These are phyloP conservation scores for Tuta absoluta DNA, from an alignment of 2,888 invertebrate species.

Conservation along the genomic window DNA sequence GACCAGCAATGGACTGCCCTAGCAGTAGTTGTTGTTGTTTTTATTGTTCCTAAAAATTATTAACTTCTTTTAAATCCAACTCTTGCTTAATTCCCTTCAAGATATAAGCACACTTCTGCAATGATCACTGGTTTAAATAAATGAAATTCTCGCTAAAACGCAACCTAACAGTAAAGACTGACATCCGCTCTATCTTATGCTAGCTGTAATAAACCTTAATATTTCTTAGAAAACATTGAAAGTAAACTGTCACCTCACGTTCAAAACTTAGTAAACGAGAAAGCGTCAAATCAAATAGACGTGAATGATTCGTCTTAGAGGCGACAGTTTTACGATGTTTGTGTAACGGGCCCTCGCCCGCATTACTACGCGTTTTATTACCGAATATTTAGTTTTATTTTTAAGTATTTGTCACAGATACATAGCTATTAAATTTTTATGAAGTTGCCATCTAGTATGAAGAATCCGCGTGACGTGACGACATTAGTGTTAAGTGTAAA, in stretches of 20 bases:
- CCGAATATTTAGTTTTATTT: conserved; percentile 29
- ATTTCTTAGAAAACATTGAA: not conserved
- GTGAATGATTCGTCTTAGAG: conserved; percentile 52
- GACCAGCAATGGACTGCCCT: no score
- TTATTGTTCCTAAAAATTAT: no score
- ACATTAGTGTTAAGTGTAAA: not conserved
- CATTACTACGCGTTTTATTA: conserved; percentile 19
- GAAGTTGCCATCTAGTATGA: not conserved
- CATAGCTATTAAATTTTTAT: not conserved
- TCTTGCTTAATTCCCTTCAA: no score
- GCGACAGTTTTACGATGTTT: conserved; percentile 47
- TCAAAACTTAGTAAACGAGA: not conserved
- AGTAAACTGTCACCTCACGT: not conserved
- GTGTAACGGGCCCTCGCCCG: conserved; percentile 23
- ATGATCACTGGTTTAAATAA: no score
- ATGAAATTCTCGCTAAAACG: no score
- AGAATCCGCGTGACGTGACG: not conserved
- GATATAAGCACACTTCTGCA: no score
- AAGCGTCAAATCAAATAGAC: conserved; percentile 13
- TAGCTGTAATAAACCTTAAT: no score
- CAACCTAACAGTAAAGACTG: no score
- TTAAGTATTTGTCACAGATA: conserved; percentile 6
- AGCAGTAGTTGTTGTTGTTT: no score
- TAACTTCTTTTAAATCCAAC: no score
- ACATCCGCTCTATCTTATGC: no score